These are phyloP conservation scores for Channa striata DNA, from an alignment of 2,797 vertebrate species.

Conservation along the genomic window DNA sequence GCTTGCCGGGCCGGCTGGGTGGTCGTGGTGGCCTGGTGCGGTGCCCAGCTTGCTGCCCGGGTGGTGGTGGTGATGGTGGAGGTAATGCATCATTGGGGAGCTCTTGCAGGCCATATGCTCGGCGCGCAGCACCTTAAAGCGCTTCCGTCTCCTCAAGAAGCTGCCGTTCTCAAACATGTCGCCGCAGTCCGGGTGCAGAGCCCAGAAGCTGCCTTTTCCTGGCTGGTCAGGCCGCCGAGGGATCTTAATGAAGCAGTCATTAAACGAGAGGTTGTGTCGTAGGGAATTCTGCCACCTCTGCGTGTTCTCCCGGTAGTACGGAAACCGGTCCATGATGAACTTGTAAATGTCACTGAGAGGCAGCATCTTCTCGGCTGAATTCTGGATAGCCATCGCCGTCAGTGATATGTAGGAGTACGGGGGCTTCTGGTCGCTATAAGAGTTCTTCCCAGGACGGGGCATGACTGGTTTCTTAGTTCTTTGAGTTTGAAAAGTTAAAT, in stretches of 20 bases:
- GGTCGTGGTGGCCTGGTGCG: slow-evolving; percentile 83
- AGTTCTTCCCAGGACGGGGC: slow-evolving; percentile 98
- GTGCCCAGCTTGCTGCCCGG: slow-evolving; percentile 79
- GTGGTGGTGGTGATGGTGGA: slow-evolving; percentile 87
- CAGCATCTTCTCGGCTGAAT: slow-evolving; percentile 94
- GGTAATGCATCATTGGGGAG: slow-evolving; percentile 92
- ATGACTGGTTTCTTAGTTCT: slow-evolving; percentile 73
- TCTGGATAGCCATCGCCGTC: slow-evolving; percentile 96
- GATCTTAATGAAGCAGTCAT: slow-evolving; percentile 97
- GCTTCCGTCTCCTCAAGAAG: slow-evolving; percentile 92
- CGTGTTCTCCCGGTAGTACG: slow-evolving; percentile 95
- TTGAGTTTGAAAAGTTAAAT: slow-evolving; percentile 26
- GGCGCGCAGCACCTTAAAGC: slow-evolving; percentile 91
- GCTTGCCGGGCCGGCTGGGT: slow-evolving; percentile 81
- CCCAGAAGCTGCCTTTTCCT: slow-evolving; percentile 95
- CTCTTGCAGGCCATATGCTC: slow-evolving; percentile 87
- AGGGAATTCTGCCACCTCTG: slow-evolving; percentile 96
- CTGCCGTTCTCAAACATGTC: slow-evolving; percentile 98
- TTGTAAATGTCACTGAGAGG: slow-evolving; percentile 96
- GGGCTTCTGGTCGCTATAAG: slow-evolving; percentile 96
- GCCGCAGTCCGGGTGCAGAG: slow-evolving; percentile 94
- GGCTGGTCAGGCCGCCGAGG: slow-evolving; percentile 93
- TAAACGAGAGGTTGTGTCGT: slow-evolving; percentile 94
- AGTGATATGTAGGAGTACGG: slow-evolving; percentile 96
- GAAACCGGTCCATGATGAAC: slow-evolving; percentile 97